Conservation (phyloP, 2,113 vertebrate species). For the Petaurus breviceps region DNA sequence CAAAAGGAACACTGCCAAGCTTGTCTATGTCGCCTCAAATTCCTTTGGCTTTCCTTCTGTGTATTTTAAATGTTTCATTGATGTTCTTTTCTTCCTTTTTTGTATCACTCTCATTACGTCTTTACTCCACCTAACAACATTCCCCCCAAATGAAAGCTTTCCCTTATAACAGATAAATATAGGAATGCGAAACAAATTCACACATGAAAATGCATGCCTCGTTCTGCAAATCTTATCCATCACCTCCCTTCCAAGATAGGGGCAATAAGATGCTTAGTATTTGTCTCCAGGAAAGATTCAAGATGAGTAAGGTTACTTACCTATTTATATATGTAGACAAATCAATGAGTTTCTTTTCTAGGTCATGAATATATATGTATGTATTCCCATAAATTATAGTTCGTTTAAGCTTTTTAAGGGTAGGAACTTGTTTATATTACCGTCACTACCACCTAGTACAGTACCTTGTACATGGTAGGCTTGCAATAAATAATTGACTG, state of each 20-base stretch:
- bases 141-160: background rate
- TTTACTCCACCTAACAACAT: background rate
- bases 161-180: background rate
- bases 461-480: background rate
- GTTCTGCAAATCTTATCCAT: background rate
- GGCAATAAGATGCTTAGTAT: background rate
- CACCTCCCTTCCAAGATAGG: background rate
- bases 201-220: background rate
- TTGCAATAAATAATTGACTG: background rate
- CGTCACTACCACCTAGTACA: background rate
- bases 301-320: background rate
- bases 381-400: background rate
- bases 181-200: background rate
- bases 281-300: background rate
- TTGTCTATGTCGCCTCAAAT: background rate
- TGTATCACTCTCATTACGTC: background rate
- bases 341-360: background rate
- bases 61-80: background rate
- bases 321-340: background rate
- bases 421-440: background rate
- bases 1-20: background rate
- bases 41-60: background rate
- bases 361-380: background rate
- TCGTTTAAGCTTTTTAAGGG: background rate
- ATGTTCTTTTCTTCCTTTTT: background rate